Evolutionary conservation across 2,888 invertebrate species (phyloP).

Genomic region (Augiades crinisus): DNA sequence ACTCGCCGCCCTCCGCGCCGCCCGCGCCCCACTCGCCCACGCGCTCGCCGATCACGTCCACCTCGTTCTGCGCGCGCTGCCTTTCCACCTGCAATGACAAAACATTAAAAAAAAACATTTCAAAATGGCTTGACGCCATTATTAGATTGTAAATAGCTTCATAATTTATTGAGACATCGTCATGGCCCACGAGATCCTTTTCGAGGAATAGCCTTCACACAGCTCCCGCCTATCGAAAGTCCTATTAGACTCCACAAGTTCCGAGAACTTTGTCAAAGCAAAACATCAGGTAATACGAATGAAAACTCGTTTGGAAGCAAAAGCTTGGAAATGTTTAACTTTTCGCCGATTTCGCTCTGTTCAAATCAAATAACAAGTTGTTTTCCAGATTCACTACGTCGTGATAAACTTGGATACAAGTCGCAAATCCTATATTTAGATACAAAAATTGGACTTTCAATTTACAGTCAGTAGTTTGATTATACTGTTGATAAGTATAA

Average conservation of each 20-base stretch:
- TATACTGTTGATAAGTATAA: too few species aligned
- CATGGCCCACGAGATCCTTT: too few species aligned
- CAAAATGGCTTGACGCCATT: too few species aligned
- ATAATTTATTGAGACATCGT: too few species aligned
- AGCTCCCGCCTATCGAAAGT: not conserved
- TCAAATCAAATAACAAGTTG: conserved; percentile 20
- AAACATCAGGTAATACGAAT: conserved; percentile 17
- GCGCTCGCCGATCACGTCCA: conserved; percentile 87
- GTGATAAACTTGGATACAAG: conserved; percentile 11
- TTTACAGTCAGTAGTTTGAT: too few species aligned
- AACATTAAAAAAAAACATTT: too few species aligned
- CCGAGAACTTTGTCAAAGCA: conserved; percentile 15
- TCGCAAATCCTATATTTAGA: not conserved
- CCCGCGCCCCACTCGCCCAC: conserved; percentile 87
- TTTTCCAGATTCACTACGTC: conserved; percentile 20
- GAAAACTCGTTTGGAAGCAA: conserved; percentile 19
- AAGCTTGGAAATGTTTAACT: conserved; percentile 19
- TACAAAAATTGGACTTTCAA: conserved; percentile 11
- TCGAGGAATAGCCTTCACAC: too few species aligned
- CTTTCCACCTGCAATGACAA: conserved; percentile 88
- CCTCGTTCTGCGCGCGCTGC: conserved; percentile 83
- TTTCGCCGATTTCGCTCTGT: conserved; percentile 14
- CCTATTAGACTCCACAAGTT: not conserved
- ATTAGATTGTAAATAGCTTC: too few species aligned
- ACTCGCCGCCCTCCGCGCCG: conserved; percentile 73